Evolutionary conservation across 2,888 invertebrate species (phyloP), one percentile per base, ranked within the genome.

Genomic region (Xiphydria camelus): DNA sequence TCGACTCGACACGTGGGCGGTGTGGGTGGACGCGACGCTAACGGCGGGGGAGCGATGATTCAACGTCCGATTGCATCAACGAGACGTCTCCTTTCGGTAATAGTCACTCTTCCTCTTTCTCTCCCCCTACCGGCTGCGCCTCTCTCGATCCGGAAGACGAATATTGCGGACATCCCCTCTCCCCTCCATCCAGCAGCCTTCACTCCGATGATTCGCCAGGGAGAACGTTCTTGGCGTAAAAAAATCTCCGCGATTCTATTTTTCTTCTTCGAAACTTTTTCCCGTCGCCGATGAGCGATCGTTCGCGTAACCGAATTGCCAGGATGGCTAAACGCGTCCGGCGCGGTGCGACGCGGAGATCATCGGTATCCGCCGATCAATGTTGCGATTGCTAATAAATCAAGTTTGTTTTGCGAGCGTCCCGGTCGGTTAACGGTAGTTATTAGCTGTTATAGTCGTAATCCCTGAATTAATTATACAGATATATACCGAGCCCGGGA

Each of bases 391-490:
- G n/a, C n/a, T 15, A 49, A 48, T 49, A 54, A 49, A 50, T 52
- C 47, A 46, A 40, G 34, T 52, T 45, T 47, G 45, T 49, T 47
- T 51, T 41, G 39, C 22, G 34, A 23, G 23, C 23, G 23, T 6
- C 7, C 23, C 41, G 33, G 41, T 19, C 34, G 41, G 34, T 34
- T 55, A 55, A 55, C 55, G 53, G 53, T 51, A 53, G 45, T 53
- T 51, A 55, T 49, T 55, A 49, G 53, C 51, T 46, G 47, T 47
- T 49, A 41, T 57, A 43, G 47, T 39, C 51, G 47, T 57, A 60
- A 64, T 62, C 55, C 57, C 43, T 59, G 58, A 59, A 59, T 64
- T 62, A 60, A 64, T 62, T 64, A 58, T 60, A 58, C 54, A 61
- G 57, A 61, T 59, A 60, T 31, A 18, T 34, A 22, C n/a, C 25